Percentiles rank a stretch among this genome's conserved stretches.
These are phyloP conservation scores for Drosophila athabasca DNA, from an alignment of 1,140 invertebrate genomes.

Conservation along the genomic window DNA sequence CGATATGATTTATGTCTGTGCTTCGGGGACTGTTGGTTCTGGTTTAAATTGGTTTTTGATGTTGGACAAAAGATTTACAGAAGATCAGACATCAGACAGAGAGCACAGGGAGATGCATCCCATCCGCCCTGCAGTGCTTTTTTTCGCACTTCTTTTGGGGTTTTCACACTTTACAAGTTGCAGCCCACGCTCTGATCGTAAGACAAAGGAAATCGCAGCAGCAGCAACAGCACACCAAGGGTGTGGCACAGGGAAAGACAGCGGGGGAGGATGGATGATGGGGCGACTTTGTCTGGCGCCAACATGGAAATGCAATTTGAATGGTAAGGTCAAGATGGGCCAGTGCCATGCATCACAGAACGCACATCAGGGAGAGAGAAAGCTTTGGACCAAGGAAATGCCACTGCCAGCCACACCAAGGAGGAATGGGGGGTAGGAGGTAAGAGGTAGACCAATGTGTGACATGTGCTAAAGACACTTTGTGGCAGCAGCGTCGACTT, in stretches of 20 bases:
- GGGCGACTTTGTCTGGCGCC: conserved; percentile 64
- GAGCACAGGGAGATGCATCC: conserved; percentile 26
- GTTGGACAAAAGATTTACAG: conserved; percentile 44
- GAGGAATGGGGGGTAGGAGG: conserved; percentile 5
- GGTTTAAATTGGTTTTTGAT: conserved; percentile 70
- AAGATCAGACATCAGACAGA: neutral
- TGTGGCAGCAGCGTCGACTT: conserved; percentile 52
- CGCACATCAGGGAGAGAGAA: neutral
- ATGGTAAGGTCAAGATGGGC: conserved; percentile 65
- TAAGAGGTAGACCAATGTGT: conserved; percentile 27
- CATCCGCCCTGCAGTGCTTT: conserved; percentile 15
- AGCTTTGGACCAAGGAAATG: conserved; percentile 49
- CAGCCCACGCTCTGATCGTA: conserved; percentile 25
- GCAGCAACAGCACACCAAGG: too few relatives aligned
- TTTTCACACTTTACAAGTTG: conserved; percentile 38
- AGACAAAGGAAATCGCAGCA: conserved; percentile 31
- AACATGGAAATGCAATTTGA: conserved; percentile 77
- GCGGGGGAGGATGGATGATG: conserved; percentile 4
- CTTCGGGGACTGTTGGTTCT: conserved; percentile 52
- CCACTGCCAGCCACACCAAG: neutral
- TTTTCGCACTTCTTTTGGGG: conserved; percentile 41
- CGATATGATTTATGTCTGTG: conserved; percentile 63
- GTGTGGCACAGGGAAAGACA: neutral
- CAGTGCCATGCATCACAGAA: conserved; percentile 52
- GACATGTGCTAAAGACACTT: conserved; percentile 75